Evolutionary conservation across 2,888 invertebrate genomes (phyloP).

Genomic region (Sinopyrophorus schimmeli): DNA sequence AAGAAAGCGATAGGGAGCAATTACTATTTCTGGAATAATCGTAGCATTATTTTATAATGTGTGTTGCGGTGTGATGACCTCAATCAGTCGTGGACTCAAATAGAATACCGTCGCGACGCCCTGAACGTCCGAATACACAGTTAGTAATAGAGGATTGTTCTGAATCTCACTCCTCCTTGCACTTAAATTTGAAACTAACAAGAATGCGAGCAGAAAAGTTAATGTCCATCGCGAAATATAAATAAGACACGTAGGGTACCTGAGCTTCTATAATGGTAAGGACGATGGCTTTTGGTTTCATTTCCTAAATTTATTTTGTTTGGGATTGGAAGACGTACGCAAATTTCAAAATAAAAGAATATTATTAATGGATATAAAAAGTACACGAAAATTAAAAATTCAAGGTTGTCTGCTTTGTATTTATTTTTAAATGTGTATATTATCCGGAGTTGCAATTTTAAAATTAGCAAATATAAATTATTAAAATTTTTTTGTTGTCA

Average conservation of each 20-base stretch:
- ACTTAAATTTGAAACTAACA: constrained; percentile 3
- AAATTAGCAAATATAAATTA: too few relatives aligned
- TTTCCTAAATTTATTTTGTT: constrained; percentile 13
- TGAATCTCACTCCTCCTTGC: background rate
- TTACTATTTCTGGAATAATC: too few relatives aligned
- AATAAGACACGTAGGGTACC: background rate
- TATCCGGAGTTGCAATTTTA: too few relatives aligned
- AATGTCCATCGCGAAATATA: constrained; percentile 9
- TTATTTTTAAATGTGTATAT: too few relatives aligned
- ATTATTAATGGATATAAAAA: too few relatives aligned
- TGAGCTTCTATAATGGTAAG: background rate
- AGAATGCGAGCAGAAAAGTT: constrained; percentile 12
- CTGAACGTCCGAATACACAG: constrained; percentile 1
- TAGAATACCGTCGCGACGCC: constrained; percentile 34
- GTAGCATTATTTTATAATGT: constrained; percentile 31
- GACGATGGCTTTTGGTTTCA: constrained; percentile 11
- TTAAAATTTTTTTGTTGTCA: too few relatives aligned
- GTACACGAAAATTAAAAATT: too few relatives aligned
- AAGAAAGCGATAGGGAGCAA: too few relatives aligned
- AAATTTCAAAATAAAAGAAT: too few relatives aligned
- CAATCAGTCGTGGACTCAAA: constrained; percentile 37
- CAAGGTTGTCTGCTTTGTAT: too few relatives aligned
- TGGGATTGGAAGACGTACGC: too few relatives aligned
- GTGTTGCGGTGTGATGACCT: constrained; percentile 37
- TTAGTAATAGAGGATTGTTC: constrained; percentile 12